These are phyloP conservation scores for rabbit (Oryctolagus cuniculus) DNA, from an alignment of 2,113 vertebrate species.

Conservation along the genomic window DNA sequence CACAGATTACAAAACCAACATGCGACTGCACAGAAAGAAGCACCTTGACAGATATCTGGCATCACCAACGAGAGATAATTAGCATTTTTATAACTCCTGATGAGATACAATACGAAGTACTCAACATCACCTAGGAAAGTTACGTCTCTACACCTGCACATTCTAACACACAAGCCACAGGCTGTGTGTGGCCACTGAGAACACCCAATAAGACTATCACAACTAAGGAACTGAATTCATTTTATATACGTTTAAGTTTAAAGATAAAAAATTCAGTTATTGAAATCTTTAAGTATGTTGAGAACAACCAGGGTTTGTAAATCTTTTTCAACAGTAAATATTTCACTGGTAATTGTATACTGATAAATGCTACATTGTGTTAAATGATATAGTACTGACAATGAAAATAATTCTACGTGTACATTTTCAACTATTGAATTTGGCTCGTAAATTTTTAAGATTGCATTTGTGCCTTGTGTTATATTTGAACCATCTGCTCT, in stretches of 20 bases:
- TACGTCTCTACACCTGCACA: not conserved
- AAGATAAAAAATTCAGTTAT: not conserved
- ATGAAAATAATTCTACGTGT: not conserved
- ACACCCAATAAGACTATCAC: not conserved
- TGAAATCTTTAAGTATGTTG: not conserved
- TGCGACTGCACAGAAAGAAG: not conserved
- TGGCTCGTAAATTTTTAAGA: not conserved
- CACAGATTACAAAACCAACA: not conserved
- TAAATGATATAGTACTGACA: not conserved
- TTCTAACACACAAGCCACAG: not conserved
- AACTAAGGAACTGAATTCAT: not conserved
- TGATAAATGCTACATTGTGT: not conserved
- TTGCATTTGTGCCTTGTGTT: not conserved
- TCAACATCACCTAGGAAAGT: not conserved
- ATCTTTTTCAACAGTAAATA: not conserved
- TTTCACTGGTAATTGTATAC: not conserved
- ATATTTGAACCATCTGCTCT: not conserved
- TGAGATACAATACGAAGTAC: not conserved
- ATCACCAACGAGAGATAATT: not conserved
- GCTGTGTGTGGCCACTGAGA: not conserved
- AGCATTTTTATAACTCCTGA: not conserved
- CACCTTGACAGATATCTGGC: not conserved
- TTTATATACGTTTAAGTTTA: constrained; percentile 8
- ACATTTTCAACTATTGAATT: not conserved
- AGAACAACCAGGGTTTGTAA: not conserved